Percentiles rank a stretch among this genome's conserved stretches.
phyloP scores from a whole-genome alignment of 2,888 invertebrate genomes.

The Polietes domitor region DNA sequence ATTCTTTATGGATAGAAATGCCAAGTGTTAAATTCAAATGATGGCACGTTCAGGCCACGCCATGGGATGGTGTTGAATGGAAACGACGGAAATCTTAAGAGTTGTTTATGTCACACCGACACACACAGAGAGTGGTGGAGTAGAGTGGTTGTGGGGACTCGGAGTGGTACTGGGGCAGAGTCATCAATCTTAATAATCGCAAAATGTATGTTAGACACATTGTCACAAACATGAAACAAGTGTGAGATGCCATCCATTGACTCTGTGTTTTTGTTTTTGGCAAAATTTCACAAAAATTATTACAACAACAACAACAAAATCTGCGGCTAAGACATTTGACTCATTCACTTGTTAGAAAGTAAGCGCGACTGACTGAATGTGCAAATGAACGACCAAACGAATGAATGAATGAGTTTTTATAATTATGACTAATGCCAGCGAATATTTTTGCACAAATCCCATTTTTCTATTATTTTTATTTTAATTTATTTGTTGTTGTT shows the following conservation, averaged over 20 bases:
- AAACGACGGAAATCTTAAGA: constrained; percentile 64
- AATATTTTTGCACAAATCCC: not conserved
- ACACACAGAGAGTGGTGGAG: not conserved
- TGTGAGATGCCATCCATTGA: not conserved
- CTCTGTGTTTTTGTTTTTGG: not conserved
- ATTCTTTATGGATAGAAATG: not conserved
- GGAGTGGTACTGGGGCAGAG: not conserved
- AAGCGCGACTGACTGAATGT: not conserved
- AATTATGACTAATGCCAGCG: not conserved
- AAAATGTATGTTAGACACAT: constrained; percentile 26
- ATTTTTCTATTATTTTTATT: not conserved
- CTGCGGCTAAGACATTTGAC: not conserved
- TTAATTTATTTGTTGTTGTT: not conserved
- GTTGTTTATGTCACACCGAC: constrained; percentile 46
- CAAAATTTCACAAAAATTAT: not conserved
- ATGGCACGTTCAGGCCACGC: not conserved
- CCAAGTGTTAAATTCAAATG: constrained; percentile 14
- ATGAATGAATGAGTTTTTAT: not conserved
- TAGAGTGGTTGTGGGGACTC: not conserved
- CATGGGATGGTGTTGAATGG: not conserved
- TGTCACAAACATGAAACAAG: constrained; percentile 11
- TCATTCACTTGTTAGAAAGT: constrained; percentile 19
- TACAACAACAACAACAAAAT: not conserved
- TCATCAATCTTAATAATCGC: constrained; percentile 33
- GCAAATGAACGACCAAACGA: not conserved